Evolutionary conservation across 2,888 invertebrate genomes (phyloP), one percentile per base, ranked within the genome.

Genomic region (Tipula vernalis): DNA sequence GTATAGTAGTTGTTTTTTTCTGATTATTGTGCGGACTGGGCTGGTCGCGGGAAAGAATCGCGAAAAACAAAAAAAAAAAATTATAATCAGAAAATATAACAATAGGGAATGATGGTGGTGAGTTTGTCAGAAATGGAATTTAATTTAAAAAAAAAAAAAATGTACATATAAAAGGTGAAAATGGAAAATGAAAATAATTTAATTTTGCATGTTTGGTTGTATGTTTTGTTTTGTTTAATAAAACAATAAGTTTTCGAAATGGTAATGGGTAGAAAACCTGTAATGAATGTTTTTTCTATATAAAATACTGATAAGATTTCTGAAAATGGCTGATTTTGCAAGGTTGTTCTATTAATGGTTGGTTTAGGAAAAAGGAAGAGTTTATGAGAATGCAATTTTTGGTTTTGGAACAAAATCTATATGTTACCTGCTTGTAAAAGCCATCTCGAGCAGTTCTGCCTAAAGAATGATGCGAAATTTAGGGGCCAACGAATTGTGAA

Each of bases 121-220:
- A 84, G 84, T 84, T 84, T 84, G 84, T 84, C 84, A 84, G 84
- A 84, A 39, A 84, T 84, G 84, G 84, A 84, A 84, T 84, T 84
- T 84, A 84, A 84, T 84, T 84, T 39, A 39, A 83, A 83, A 83
- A 71, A 71, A 71, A 36, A 83, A 39, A 6, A 39, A 5, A 39
- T 41, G 39, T 84, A 84, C 15, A 84, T n/a, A 39, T 39, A 84
- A 84, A 83, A 84, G 84, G 84, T 84, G 84, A 84, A 84, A 84
- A 84, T 84, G 39, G n/a, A 84, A 84, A 84, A 84, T 39, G 41
- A n/a, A 39, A 84, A 41, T 84, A 41, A 84, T 39, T 39, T 39
- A 84, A 41, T 84, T 84, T 84, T 84, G 36, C 83, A 51, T 51
- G 51, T 51, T 51, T 44, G 44, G 44, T 44, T 44, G 51, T 57